Base-by-base conservation (phyloP, 92 coral and sea anemone species). In the Phenganax marumi region DNA sequence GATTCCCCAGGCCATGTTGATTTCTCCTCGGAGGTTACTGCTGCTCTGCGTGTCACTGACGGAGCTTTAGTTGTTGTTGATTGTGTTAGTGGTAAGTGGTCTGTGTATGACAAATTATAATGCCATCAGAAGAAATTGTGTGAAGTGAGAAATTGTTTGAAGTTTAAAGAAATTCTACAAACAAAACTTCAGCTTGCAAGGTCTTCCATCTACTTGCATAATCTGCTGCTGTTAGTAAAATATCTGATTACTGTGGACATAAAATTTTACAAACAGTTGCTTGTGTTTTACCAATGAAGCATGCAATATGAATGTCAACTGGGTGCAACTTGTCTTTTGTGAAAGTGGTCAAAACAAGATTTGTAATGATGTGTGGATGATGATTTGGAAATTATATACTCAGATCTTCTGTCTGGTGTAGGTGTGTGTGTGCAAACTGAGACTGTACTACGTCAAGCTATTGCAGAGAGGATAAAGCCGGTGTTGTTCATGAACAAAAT, bases 1-100 rank as follows among this genome's bases (percentile, higher is more conserved):
- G 98, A 94, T 80, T 94, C 98, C 16, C 98, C 98, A 48, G 98
- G 98, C 84, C 98, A 94, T 49, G 98, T 94, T 13, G 98, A 94
- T 84, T 94, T 94, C 88, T 94, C 98, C 22, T 94, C 98, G 39
- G 98, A 94, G 73, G 98, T 94, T 0, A 94, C 98, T 52, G 98
- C 98, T 85, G 98, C 98, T 18, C 81, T 94, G 7, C 98, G 98
- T 87, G 98, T 94, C 23, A 94, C 98, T 43, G 98, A 94, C 87
- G 98, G 98, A 73, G 98, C 98, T 26, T 87, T 94, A 64, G 98
- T 94, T 53, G 98, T 94, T 3, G 98, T 94, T 1, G 98, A 94
- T 63, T 87, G 94, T 79, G 92, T 94, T 25, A 94, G 98, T 87
- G 98, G 98, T 94, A 79, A 78, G 98, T 86, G 17, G 54, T 69